These are phyloP conservation scores for Podotricha telesiphe DNA, from an alignment of 2,888 invertebrate genomes.

Conservation along the genomic window DNA sequence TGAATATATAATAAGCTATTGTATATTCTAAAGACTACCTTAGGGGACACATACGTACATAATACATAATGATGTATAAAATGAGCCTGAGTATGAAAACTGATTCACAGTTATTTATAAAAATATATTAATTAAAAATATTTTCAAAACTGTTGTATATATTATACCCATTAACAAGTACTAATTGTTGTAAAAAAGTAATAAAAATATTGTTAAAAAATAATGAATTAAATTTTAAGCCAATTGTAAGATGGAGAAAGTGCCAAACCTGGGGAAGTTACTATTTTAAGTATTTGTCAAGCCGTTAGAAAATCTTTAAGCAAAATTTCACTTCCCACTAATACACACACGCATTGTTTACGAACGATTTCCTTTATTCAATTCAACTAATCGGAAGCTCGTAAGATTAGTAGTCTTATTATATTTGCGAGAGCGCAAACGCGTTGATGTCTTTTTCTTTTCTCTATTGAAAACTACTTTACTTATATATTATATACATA, in stretches of 20 bases:
- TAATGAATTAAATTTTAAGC: neutral
- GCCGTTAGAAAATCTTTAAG: neutral
- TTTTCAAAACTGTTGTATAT: too few species aligned
- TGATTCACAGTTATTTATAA: neutral
- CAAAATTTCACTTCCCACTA: slow-evolving; percentile 15
- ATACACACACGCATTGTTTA: slow-evolving; percentile 10
- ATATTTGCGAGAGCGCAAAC: neutral
- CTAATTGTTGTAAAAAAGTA: too few species aligned
- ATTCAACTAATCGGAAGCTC: slow-evolving; percentile 11
- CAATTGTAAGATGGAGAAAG: slow-evolving; percentile 1
- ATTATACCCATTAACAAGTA: too few species aligned
- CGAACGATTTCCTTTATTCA: slow-evolving; percentile 9
- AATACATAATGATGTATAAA: neutral
- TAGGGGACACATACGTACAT: neutral
- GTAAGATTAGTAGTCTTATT: neutral
- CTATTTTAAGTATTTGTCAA: slow-evolving; percentile 4
- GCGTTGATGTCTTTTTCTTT: slow-evolving; percentile 39
- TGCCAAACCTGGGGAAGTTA: neutral
- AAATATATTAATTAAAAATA: too few species aligned
- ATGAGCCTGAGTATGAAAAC: too few species aligned
- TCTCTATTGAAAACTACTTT: neutral
- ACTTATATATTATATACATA: too few species aligned
- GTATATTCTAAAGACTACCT: neutral
- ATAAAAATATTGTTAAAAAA: too few species aligned
- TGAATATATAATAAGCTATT: slow-evolving; percentile 3